phyloP scores from a whole-genome alignment of 1,140 invertebrate species.

The Cheumatopsyche charites region DNA sequence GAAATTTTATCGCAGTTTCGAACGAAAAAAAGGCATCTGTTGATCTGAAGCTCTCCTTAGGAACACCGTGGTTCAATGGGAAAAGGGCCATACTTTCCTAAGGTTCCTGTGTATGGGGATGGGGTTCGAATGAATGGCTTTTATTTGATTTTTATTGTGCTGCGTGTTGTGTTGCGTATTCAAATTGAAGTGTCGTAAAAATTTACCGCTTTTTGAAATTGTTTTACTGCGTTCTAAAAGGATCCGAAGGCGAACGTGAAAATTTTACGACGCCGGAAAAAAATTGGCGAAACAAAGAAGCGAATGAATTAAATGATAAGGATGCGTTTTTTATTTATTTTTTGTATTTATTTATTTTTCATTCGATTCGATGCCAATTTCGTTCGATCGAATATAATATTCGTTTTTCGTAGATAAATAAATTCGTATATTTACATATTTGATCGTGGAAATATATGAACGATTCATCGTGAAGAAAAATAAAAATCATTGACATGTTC shows the following conservation, averaged over 20 bases:
- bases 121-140: background rate
- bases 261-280: background rate
- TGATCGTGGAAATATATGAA: too few species aligned
- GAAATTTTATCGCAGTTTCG: too few species aligned
- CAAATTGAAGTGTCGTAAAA: conserved; percentile 33
- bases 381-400: too few species aligned
- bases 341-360: background rate
- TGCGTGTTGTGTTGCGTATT: conserved; percentile 10
- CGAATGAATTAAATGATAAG: background rate
- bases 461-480: too few species aligned
- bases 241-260: background rate
- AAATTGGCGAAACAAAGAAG: background rate
- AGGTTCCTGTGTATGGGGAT: background rate
- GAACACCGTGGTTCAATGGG: too few species aligned
- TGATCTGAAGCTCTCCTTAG: too few species aligned
- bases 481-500: too few species aligned
- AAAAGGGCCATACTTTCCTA: too few species aligned
- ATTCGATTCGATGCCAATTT: background rate
- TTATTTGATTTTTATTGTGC: conserved; percentile 26
- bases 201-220: conserved; percentile 30
- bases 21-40: too few species aligned
- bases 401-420: too few species aligned
- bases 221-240: conserved; percentile 24
- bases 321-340: background rate
- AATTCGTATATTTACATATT: too few species aligned